Evolutionary conservation across 2,113 vertebrate species (phyloP).

Genomic region (Conger conger): DNA sequence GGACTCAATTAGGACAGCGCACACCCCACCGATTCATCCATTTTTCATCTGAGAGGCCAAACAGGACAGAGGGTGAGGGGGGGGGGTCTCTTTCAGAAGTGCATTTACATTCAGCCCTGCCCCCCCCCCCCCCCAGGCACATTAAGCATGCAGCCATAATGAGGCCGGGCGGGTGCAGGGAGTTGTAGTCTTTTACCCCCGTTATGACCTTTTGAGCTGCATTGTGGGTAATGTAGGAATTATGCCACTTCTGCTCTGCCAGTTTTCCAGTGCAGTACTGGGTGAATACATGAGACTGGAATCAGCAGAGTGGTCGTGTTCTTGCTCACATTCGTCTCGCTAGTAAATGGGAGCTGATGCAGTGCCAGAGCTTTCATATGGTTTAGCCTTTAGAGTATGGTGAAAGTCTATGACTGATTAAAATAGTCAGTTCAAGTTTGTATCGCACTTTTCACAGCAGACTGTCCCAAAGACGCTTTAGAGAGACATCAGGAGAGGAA

Average conservation of each 20-base stretch:
- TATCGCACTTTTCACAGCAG: no score
- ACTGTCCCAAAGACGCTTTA: no score
- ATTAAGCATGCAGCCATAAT: slow-evolving; percentile 23
- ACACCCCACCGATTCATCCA: slow-evolving; percentile 58
- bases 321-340: slow-evolving; percentile 52
- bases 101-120: background rate
- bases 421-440: no score
- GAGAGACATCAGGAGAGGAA: no score
- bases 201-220: slow-evolving; percentile 25
- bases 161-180: background rate
- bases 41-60: slow-evolving; percentile 53
- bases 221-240: slow-evolving; percentile 32
- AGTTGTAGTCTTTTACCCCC: slow-evolving; percentile 12
- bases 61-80: no score
- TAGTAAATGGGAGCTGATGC: slow-evolving; percentile 54
- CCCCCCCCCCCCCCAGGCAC: background rate
- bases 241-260: slow-evolving; percentile 31
- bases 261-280: slow-evolving; percentile 10
- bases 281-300: slow-evolving; percentile 28
- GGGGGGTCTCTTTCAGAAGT: background rate
- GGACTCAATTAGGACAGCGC: slow-evolving; percentile 26
- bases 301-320: slow-evolving; percentile 72
- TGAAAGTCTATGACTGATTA: no score
- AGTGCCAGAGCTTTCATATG: slow-evolving; percentile 33
- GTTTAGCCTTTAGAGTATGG: background rate